These are phyloP conservation scores for Chlamydotis undulata DNA, from an alignment of 2,113 vertebrate species.

Conservation along the genomic window DNA sequence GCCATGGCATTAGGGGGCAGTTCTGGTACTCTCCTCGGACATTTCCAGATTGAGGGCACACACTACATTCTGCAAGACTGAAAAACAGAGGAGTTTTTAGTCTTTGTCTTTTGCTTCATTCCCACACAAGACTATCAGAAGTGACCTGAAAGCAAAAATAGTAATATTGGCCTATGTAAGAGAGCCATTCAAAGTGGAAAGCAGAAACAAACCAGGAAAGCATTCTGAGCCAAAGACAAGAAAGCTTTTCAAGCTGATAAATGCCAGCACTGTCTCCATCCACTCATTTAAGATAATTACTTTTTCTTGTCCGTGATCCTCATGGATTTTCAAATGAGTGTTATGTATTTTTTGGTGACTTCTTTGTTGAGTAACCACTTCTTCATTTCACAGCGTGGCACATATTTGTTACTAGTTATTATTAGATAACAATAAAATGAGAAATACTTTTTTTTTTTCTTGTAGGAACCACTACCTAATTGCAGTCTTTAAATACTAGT, in stretches of 20 bases:
- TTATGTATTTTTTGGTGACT: not conserved
- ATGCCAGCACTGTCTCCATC: not conserved
- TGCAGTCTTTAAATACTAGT: not conserved
- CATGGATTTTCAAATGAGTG: not conserved
- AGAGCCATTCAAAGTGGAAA: not conserved
- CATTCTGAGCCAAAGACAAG: accelerated
- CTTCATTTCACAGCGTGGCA: not conserved
- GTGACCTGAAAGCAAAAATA: not conserved
- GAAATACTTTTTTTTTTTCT: not conserved
- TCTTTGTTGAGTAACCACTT: not conserved
- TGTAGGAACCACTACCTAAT: not conserved
- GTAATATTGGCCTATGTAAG: not conserved
- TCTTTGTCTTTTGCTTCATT: not conserved
- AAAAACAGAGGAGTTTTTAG: not conserved
- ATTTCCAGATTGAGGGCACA: not conserved
- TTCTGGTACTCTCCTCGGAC: not conserved
- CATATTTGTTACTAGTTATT: not conserved
- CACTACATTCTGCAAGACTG: not conserved
- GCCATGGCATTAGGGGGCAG: accelerated
- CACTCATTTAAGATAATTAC: not conserved
- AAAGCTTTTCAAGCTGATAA: not conserved
- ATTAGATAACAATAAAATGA: not conserved
- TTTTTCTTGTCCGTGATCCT: not conserved
- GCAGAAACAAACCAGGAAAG: not conserved
- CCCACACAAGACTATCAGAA: not conserved